Evolutionary conservation across 2,888 invertebrate species (phyloP), one percentile per base, ranked within the genome.

Genomic region (Myopa tessellatipennis): DNA sequence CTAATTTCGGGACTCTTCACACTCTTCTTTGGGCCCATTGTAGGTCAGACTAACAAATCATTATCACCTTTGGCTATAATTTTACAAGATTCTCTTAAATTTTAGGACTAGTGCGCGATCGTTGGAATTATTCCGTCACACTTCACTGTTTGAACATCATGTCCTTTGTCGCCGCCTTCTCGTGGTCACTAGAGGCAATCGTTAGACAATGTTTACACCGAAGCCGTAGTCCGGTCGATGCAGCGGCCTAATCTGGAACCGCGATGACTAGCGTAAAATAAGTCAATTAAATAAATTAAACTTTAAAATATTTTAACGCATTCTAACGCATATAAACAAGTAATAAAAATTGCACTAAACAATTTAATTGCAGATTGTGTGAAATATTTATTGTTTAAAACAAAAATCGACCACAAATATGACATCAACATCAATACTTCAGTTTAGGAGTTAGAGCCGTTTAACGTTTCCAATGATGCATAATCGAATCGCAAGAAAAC

Each of bases 121-220:
- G 90, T 4, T 91, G 91, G 8, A 88, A 92, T 68, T 93, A 93
- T 80, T 90, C 91, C 8, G 90, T 93, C 26, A 92, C 93, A 5
- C 85, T 94, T 63, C 93, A 94, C 84, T 91, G 92, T 80, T 88
- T 94, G 2, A 93, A 94, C 82, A 90, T 93, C 52, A 90, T 93
- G 83, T 92, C 93, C 0, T 93, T 92, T 87, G 81, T 92, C 6
- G 93, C 93, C 0, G 92, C 92, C 0, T 85, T 92, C 12, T 91
- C 92, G 2, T 94, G 94, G 94, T 90, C 90, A 3, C 78, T 92
- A 6, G 93, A 94, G 78, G 88, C 87, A 18, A 78, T 88, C 0
- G 77, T 87, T 60, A 86, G 87, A 12, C 86, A 85, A 74, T 80
- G 82, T 74, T 80, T 75, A 58, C 79, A 80, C 40, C 71, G 79